phyloP scores from a whole-genome alignment of 1,140 invertebrate genomes.

The Thalassaphorura encarpata region DNA sequence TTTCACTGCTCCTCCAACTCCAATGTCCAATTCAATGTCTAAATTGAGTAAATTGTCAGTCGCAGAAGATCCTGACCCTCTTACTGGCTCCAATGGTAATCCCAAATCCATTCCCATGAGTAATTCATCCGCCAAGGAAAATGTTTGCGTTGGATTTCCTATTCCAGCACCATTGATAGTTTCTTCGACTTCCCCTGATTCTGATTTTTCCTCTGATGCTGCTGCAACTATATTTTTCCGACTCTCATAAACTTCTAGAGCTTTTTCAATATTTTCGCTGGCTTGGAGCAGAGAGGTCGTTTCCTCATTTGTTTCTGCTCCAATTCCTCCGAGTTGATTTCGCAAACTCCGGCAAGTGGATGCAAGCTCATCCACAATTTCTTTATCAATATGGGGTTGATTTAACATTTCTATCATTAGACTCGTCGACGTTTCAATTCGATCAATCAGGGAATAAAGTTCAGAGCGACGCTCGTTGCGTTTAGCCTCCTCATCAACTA shows the following conservation, averaged over 20 bases:
- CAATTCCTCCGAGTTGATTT: conserved; percentile 20
- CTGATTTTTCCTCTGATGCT: not conserved
- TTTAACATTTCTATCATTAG: conserved; percentile 27
- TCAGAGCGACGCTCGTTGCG: not conserved
- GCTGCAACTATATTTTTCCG: conserved; percentile 8
- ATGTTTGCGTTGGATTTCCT: not conserved
- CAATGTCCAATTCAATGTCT: conserved; percentile 17
- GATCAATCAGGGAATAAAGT: conserved; percentile 19
- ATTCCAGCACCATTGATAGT: not conserved
- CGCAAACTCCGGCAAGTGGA: conserved; percentile 20
- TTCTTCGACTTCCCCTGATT: not conserved
- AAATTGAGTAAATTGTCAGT: conserved; percentile 26
- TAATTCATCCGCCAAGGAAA: conserved; percentile 26
- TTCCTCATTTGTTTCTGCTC: conserved; percentile 31
- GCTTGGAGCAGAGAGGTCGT: conserved; percentile 25
- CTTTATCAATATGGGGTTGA: conserved; percentile 21
- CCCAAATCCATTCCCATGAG: conserved; percentile 16
- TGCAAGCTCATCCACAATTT: conserved; percentile 27
- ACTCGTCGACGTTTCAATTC: conserved; percentile 29
- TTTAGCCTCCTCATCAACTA: conserved; percentile 71
- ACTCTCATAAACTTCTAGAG: conserved; percentile 21
- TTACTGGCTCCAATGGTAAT: too few species aligned
- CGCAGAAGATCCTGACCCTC: not conserved
- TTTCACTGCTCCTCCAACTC: not conserved
- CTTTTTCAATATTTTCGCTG: conserved; percentile 30